Percentiles rank a stretch among this genome's conserved stretches.
These are phyloP conservation scores for Pseudolycoriella hygida DNA, from an alignment of 2,888 invertebrate species.

Conservation along the genomic window DNA sequence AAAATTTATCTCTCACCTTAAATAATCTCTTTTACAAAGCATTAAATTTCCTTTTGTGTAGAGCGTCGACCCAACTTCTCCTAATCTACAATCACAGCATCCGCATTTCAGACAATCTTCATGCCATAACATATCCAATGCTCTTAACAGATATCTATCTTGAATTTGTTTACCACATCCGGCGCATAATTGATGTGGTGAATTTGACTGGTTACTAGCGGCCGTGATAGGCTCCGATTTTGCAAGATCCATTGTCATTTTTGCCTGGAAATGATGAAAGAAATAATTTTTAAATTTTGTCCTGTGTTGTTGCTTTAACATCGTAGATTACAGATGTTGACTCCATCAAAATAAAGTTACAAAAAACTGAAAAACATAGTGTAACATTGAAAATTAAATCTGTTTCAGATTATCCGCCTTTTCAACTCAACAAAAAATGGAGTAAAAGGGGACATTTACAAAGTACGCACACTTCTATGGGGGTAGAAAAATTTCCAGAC, in stretches of 20 bases:
- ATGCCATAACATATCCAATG: slow-evolving; percentile 90
- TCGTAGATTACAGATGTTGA: too few relatives aligned
- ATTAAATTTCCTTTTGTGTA: slow-evolving; percentile 92
- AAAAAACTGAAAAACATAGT: too few relatives aligned
- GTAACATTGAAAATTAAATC: too few relatives aligned
- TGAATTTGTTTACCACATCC: slow-evolving; percentile 90
- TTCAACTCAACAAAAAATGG: too few relatives aligned
- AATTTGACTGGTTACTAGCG: slow-evolving; percentile 24
- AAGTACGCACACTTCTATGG: too few relatives aligned
- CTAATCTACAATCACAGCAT: slow-evolving; percentile 91
- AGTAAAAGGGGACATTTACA: too few relatives aligned
- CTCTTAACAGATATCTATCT: slow-evolving; percentile 78
- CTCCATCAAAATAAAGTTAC: too few relatives aligned
- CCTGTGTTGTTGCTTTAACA: too few relatives aligned
- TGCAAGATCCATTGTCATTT: slow-evolving; percentile 79
- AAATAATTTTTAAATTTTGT: too few relatives aligned
- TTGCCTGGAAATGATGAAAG: neutral
- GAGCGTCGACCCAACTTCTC: slow-evolving; percentile 88
- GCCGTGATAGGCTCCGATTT: slow-evolving; percentile 46
- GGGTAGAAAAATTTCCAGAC: too few relatives aligned
- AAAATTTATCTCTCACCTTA: slow-evolving; percentile 41
- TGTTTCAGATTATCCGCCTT: too few relatives aligned
- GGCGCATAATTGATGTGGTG: slow-evolving; percentile 61
- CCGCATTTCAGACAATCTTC: slow-evolving; percentile 96
- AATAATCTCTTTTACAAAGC: slow-evolving; percentile 88